phyloP scores from a whole-genome alignment of 92 coral and sea anemone genomes.

The Phenganax subtilis region DNA sequence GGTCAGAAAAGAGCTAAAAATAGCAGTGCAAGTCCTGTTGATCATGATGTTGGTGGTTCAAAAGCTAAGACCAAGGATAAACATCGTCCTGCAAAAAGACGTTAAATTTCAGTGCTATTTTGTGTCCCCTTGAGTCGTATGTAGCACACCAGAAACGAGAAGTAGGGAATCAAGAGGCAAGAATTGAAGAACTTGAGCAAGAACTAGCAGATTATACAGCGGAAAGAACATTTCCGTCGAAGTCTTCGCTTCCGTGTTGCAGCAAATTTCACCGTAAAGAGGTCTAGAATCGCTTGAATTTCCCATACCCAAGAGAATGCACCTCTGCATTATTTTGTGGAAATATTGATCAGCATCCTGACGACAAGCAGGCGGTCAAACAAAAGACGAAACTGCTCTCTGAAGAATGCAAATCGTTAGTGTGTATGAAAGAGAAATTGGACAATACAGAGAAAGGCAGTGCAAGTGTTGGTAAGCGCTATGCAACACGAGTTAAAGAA shows the following conservation, averaged over 20 bases:
- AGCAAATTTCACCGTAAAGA: conserved; percentile 40
- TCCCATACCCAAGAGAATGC: conserved; percentile 48
- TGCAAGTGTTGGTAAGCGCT: conserved; percentile 1
- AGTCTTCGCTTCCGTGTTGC: conserved; percentile 34
- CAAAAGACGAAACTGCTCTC: conserved; percentile 24
- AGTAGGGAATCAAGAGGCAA: conserved; percentile 29
- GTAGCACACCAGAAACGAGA: conserved; percentile 34
- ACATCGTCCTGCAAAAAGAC: neutral
- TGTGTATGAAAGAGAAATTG: conserved; percentile 13
- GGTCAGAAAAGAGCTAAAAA: neutral
- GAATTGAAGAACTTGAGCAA: conserved; percentile 21
- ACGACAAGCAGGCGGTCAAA: conserved; percentile 43
- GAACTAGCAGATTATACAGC: conserved; percentile 30
- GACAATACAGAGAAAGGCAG: neutral
- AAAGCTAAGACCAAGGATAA: neutral
- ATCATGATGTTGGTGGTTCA: neutral
- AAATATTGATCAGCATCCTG: conserved; percentile 46
- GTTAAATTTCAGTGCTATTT: conserved; percentile 20
- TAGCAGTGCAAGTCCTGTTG: neutral
- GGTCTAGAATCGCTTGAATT: conserved; percentile 43
- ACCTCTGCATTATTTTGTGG: conserved; percentile 40
- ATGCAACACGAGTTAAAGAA: neutral
- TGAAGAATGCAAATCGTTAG: conserved; percentile 33
- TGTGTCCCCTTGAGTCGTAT: conserved; percentile 38
- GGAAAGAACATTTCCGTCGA: conserved; percentile 31